Conservation (phyloP, 2,888 invertebrate genomes). For the Eupelmus urozonus region DNA sequence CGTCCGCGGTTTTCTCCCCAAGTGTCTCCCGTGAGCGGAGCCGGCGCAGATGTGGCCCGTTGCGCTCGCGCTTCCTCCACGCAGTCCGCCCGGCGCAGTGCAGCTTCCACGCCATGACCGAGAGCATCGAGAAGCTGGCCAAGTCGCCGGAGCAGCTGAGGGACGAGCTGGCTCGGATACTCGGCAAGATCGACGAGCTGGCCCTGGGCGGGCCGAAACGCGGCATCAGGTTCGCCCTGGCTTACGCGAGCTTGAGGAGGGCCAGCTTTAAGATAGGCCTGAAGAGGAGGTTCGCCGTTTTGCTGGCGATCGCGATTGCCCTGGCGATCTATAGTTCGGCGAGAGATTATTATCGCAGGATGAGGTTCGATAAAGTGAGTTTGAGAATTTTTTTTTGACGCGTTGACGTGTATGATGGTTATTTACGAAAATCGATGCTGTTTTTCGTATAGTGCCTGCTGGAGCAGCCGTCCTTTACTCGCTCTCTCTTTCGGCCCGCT, state of each 20-base stretch:
- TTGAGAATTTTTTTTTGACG: slow-evolving; percentile 8
- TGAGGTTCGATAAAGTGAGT: slow-evolving; percentile 64
- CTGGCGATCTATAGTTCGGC: background rate
- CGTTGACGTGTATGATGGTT: background rate
- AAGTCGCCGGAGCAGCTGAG: slow-evolving; percentile 65
- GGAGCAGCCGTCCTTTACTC: slow-evolving; percentile 67
- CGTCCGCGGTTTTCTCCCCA: no score
- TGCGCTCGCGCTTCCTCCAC: no score
- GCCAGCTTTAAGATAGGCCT: background rate
- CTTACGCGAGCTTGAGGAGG: slow-evolving; percentile 61
- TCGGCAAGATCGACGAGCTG: slow-evolving; percentile 64
- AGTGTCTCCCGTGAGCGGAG: no score
- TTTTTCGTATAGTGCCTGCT: slow-evolving; percentile 68
- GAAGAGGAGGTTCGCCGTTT: background rate
- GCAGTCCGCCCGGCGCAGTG: slow-evolving; percentile 43
- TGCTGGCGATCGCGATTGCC: background rate
- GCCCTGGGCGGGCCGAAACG: slow-evolving; percentile 48
- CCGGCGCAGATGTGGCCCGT: background rate
- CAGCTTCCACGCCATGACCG: slow-evolving; percentile 65
- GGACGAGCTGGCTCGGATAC: slow-evolving; percentile 65
- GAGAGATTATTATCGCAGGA: background rate
- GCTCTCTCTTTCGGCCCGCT: slow-evolving; percentile 84
- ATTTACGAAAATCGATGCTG: background rate
- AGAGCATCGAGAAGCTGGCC: slow-evolving; percentile 58
- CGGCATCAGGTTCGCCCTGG: slow-evolving; percentile 59